These are phyloP conservation scores for Hyles euphorbiae DNA, from an alignment of 1,140 invertebrate species.

Conservation along the genomic window DNA sequence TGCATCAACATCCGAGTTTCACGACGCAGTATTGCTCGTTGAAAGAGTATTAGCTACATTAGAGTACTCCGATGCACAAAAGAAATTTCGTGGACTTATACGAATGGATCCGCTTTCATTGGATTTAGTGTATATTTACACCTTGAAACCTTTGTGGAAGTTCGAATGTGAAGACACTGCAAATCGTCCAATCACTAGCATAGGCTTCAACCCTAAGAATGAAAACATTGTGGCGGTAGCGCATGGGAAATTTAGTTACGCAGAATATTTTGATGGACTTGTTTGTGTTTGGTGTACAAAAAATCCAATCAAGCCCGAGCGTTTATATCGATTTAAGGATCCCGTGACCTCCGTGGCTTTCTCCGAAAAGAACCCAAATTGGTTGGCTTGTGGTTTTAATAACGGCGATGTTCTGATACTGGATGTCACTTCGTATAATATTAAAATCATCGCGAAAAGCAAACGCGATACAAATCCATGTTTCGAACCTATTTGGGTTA, in stretches of 20 bases:
- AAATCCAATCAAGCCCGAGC: constrained; percentile 89
- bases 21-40: constrained; percentile 78
- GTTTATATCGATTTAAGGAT: constrained; percentile 80
- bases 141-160: constrained; percentile 79
- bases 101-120: constrained; percentile 77
- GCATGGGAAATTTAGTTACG: constrained; percentile 80
- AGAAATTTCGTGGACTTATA: constrained; percentile 79
- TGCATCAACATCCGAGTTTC: constrained; percentile 70
- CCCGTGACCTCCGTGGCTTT: constrained; percentile 86
- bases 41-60: constrained; percentile 82
- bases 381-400: constrained; percentile 86
- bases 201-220: constrained; percentile 81
- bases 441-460: constrained; percentile 75
- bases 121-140: constrained; percentile 79
- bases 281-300: constrained; percentile 90
- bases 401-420: constrained; percentile 86
- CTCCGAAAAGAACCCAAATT: constrained; percentile 81
- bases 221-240: constrained; percentile 81
- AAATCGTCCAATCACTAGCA: constrained; percentile 73
- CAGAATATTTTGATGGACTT: constrained; percentile 76
- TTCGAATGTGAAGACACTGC: constrained; percentile 70
- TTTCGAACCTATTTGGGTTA: constrained; percentile 82
- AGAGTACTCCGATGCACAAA: constrained; percentile 78
- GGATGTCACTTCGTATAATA: constrained; percentile 77
- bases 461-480: constrained; percentile 74